Base-by-base conservation (phyloP, 2,797 vertebrate genomes). In the Chelonia mydas region DNA sequence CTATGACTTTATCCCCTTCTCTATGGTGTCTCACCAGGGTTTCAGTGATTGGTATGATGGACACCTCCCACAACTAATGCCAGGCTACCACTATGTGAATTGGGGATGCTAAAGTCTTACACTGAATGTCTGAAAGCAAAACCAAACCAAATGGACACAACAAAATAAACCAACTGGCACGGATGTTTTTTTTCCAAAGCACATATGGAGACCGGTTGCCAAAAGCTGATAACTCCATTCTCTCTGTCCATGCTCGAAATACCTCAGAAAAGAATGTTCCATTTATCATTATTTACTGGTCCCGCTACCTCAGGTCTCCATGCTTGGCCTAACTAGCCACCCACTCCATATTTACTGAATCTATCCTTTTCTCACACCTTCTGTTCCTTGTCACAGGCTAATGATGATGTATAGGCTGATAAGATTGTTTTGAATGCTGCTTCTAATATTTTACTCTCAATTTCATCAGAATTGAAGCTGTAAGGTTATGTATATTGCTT, bases 361-460 rank as follows among this genome's bases (percentile, higher is more conserved):
- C 45, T 84, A 89, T 97, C 94, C 97, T 93, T 90, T 95, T 92
- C 93, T 90, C 89, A 28, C 87, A 92, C 97, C 98, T 98, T 98
- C 98, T 98, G 98, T 97, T 98, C 90, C 96, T 89, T 97, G 97
- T 97, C 97, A 97, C 84, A 92, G 83, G 88, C 96, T 98, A 98
- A 98, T 89, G 92, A 98, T 97, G 98, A 98, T 98, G 79, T 96
- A 98, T 97, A 89, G 90, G 91, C 65, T 95, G 87, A 84, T 93
- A 80, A 83, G 94, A 87, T 95, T 96, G 96, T 96, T 97, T 96
- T 92, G 93, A 96, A 95, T 47, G 33, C 94, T 89, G 90, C 89
- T 95, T 96, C 92, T 90, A 55, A 86, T 45, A 90, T 90, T 94
- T 97, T 25, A 91, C 88, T 15, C 8, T 11, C 72, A 90, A 83